Percentiles rank a stretch among this genome's conserved stretches.
Evolutionary conservation across 1,140 invertebrate species (phyloP).

Genomic region (Drosophila burlai): DNA sequence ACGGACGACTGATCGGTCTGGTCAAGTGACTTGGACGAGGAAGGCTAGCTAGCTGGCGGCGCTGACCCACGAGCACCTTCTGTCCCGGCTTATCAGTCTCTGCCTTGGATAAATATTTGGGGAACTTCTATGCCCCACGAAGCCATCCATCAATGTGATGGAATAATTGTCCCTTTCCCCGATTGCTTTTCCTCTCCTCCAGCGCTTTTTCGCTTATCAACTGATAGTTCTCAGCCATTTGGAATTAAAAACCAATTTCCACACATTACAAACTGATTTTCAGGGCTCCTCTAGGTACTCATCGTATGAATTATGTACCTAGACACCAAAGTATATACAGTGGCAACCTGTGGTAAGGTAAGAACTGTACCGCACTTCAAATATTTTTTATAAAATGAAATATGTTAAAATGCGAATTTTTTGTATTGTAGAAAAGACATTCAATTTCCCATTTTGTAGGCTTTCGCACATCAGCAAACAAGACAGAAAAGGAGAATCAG

Average conservation of each 20-base stretch:
- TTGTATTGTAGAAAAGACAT: not conserved
- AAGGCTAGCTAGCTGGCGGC: constrained; percentile 30
- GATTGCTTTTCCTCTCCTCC: not conserved
- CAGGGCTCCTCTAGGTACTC: not conserved
- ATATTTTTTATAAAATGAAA: not conserved
- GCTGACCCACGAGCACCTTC: constrained; percentile 39
- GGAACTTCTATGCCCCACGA: constrained; percentile 19
- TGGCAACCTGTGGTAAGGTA: not conserved
- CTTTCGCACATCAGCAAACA: too few relatives aligned
- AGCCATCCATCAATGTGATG: constrained; percentile 71
- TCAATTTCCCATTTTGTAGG: too few relatives aligned
- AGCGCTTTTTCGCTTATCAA: constrained; percentile 46
- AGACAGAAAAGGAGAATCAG: too few relatives aligned
- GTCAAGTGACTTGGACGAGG: constrained; percentile 67
- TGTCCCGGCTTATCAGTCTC: constrained; percentile 57
- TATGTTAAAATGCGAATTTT: too few relatives aligned
- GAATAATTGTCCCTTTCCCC: constrained; percentile 35
- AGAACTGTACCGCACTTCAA: not conserved
- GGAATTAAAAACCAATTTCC: constrained; percentile 69
- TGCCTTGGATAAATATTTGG: constrained; percentile 62
- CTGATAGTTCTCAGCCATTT: constrained; percentile 8
- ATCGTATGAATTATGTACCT: not conserved
- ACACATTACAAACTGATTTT: constrained; percentile 45
- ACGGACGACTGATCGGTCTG: constrained; percentile 67
- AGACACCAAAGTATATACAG: not conserved